Evolutionary conservation across 2,113 vertebrate genomes (phyloP).

Genomic region (Montifringilla adamsi): DNA sequence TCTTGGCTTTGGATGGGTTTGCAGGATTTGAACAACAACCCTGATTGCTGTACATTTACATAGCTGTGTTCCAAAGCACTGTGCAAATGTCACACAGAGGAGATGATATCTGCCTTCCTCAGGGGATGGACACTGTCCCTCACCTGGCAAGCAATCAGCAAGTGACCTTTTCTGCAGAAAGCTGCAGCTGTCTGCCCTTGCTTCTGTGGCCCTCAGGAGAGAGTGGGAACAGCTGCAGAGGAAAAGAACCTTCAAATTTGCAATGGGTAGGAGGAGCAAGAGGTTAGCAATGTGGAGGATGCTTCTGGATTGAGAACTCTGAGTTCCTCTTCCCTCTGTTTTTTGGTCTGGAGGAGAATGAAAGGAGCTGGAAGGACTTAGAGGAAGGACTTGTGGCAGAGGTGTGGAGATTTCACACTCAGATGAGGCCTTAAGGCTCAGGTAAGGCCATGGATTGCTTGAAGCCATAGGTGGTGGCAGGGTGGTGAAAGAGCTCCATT

Average conservation of each 20-base stretch:
- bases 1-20: background rate
- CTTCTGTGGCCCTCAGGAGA: background rate
- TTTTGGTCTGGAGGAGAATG: background rate
- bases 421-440: background rate
- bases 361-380: background rate
- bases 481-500: background rate
- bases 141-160: background rate
- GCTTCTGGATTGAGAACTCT: background rate
- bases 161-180: constrained; percentile 32
- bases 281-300: background rate
- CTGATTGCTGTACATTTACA: constrained; percentile 11
- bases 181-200: constrained; percentile 7
- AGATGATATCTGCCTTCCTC: background rate
- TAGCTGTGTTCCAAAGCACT: constrained; percentile 5
- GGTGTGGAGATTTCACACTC: background rate
- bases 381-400: background rate
- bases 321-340: background rate
- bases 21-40: background rate
- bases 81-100: background rate
- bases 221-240: background rate
- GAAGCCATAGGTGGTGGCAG: background rate
- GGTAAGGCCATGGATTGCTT: background rate
- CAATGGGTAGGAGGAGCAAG: background rate
- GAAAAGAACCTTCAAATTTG: background rate
- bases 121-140: background rate